Conservation (phyloP, 2,113 vertebrate genomes). For the Atlantisia rogersi region DNA sequence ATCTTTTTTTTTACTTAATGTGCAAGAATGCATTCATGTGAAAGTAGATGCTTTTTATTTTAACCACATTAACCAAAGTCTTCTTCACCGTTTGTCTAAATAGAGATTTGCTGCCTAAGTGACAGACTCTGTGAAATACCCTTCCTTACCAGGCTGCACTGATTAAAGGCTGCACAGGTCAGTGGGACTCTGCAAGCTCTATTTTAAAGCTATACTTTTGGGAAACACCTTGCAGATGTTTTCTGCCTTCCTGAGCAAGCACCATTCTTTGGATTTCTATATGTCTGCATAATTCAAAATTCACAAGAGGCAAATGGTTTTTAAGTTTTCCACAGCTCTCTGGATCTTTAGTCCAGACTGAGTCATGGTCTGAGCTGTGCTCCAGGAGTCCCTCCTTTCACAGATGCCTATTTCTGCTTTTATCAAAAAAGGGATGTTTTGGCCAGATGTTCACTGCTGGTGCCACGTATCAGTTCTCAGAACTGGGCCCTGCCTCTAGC, state of each 20-base stretch:
- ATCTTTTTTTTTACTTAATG: neutral
- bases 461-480: neutral
- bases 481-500: neutral
- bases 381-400: neutral
- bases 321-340: neutral
- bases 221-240: slow-evolving; percentile 5
- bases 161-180: neutral
- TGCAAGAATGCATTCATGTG: neutral
- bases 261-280: neutral
- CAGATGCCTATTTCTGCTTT: neutral
- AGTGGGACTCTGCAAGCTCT: neutral
- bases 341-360: accelerated
- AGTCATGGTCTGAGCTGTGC: neutral
- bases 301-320: neutral
- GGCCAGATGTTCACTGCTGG: neutral
- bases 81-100: neutral
- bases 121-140: neutral
- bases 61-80: neutral
- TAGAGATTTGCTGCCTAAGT: neutral
- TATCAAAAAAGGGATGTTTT: neutral
- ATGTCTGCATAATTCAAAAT: neutral
- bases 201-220: neutral
- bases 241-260: neutral
- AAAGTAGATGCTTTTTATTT: neutral
- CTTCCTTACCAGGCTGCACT: neutral